These are phyloP conservation scores for Keiferia lycopersicella DNA, from an alignment of 2,888 invertebrate species.

Conservation along the genomic window DNA sequence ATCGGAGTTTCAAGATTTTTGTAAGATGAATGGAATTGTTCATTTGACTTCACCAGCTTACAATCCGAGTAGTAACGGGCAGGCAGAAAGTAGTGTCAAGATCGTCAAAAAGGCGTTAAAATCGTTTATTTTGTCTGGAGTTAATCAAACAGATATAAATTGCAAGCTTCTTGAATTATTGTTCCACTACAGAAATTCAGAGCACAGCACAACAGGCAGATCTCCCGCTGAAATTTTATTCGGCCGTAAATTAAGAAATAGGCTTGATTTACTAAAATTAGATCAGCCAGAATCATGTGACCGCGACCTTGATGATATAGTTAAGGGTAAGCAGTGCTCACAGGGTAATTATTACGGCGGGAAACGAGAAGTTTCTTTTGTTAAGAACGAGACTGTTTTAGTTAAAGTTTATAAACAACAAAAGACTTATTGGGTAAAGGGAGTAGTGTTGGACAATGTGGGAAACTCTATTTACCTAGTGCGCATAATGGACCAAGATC, in stretches of 20 bases:
- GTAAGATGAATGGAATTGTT: slow-evolving; percentile 20
- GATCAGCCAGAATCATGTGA: slow-evolving; percentile 15
- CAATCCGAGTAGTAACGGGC: slow-evolving; percentile 25
- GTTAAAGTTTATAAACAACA: slow-evolving; percentile 22
- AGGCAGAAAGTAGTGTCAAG: slow-evolving; percentile 24
- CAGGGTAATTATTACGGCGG: slow-evolving; percentile 24
- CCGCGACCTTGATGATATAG: slow-evolving; percentile 5
- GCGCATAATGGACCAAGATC: background rate
- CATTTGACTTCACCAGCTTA: slow-evolving; percentile 27
- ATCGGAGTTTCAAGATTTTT: slow-evolving; percentile 24
- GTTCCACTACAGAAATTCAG: slow-evolving; percentile 29
- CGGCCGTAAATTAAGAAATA: slow-evolving; percentile 24
- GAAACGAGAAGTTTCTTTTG: background rate
- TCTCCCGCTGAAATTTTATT: slow-evolving; percentile 30
- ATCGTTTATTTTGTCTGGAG: slow-evolving; percentile 24
- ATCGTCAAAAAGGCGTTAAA: slow-evolving; percentile 27
- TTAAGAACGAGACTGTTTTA: slow-evolving; percentile 20
- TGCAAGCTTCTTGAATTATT: slow-evolving; percentile 24
- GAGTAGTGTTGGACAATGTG: slow-evolving; percentile 3
- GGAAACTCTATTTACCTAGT: slow-evolving; percentile 24
- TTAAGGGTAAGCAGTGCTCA: slow-evolving; percentile 27
- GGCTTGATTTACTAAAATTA: slow-evolving; percentile 24
- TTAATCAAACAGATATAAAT: slow-evolving; percentile 10
- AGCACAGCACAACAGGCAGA: slow-evolving; percentile 25
- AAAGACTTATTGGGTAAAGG: slow-evolving; percentile 28